Evolutionary conservation across 2,888 invertebrate species (phyloP).

Genomic region (Amblyjoppa fuscipennis): DNA sequence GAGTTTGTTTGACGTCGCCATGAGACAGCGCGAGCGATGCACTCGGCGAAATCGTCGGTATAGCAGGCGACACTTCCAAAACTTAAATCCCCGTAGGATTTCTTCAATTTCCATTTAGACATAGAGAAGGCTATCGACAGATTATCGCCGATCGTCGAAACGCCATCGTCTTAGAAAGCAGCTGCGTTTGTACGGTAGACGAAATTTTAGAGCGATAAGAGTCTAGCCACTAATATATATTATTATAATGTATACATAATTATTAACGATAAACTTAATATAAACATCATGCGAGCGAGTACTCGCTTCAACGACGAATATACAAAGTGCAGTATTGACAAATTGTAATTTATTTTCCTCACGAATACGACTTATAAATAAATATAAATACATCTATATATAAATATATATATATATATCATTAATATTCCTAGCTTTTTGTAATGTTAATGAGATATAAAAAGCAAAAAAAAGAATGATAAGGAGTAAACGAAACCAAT

Average conservation of each 20-base stretch:
- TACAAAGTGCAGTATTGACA: slow-evolving; percentile 83
- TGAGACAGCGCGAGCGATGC: background rate
- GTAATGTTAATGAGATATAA: slow-evolving; percentile 72
- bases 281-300: slow-evolving; percentile 74
- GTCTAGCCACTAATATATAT: slow-evolving; percentile 57
- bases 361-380: slow-evolving; percentile 73
- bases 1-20: too few relatives aligned
- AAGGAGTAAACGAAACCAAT: slow-evolving; percentile 30
- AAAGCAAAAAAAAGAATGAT: slow-evolving; percentile 45
- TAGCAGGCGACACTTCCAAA: background rate
- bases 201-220: slow-evolving; percentile 43
- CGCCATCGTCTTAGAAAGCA: slow-evolving; percentile 32
- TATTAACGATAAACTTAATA: slow-evolving; percentile 35
- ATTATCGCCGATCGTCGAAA: background rate
- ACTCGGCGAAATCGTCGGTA: background rate
- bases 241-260: background rate
- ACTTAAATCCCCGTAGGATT: background rate
- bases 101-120: background rate
- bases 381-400: slow-evolving; percentile 58
- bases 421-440: slow-evolving; percentile 75
- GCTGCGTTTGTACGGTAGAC: slow-evolving; percentile 48
- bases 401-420: slow-evolving; percentile 68
- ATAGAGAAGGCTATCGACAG: background rate
- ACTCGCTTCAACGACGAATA: slow-evolving; percentile 78
- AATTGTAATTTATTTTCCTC: slow-evolving; percentile 84